phyloP scores from a whole-genome alignment of 2,113 vertebrate species.

The Rhabdomys dilectus region DNA sequence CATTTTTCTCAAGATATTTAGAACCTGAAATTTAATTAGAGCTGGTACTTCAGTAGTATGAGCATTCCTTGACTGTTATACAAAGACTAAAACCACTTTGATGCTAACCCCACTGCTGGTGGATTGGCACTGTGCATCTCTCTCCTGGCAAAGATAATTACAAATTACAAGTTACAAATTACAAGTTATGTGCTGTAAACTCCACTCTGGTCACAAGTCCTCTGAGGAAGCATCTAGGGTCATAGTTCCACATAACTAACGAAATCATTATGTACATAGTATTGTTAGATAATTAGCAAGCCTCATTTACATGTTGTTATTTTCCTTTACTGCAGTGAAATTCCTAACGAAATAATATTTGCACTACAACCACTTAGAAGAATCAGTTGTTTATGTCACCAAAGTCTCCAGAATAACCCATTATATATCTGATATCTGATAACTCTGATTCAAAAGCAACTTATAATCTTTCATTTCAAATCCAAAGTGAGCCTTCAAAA shows the following conservation, averaged over 20 bases:
- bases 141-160: background rate
- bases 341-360: slow-evolving; percentile 1
- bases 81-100: background rate
- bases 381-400: background rate
- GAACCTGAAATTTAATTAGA: background rate
- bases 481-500: background rate
- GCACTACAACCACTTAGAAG: background rate
- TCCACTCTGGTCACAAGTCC: background rate
- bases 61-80: background rate
- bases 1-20: background rate
- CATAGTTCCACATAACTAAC: background rate
- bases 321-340: background rate
- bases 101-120: background rate
- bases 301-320: background rate
- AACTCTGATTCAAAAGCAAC: background rate
- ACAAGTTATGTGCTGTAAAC: background rate
- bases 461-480: slow-evolving; percentile 7
- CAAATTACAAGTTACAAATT: background rate
- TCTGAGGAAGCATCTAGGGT: background rate
- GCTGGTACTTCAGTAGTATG: background rate
- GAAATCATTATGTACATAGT: background rate
- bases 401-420: background rate
- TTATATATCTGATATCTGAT: background rate
- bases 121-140: background rate
- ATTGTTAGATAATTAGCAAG: background rate